A percentile compares a stretch with the other conserved stretches of the same genome.
Conservation (phyloP, 2,797 vertebrate genomes). For the Ptychobarbus kaznakovi region DNA sequence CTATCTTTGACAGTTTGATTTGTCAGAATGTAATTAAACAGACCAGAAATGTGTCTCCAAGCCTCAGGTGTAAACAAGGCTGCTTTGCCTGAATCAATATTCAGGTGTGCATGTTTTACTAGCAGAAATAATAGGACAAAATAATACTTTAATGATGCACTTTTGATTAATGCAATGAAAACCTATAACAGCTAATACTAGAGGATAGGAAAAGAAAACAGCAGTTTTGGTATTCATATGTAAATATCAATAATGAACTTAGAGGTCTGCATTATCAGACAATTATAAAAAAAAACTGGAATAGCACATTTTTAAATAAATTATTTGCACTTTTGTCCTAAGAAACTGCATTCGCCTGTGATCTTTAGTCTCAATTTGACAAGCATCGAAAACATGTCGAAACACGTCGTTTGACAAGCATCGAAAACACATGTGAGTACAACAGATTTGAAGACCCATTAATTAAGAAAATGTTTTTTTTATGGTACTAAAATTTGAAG, state of each 20-base stretch:
- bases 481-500: too few relatives aligned
- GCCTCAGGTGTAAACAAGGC: not conserved
- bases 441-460: not conserved
- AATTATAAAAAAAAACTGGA: not conserved
- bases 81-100: conserved; percentile 8
- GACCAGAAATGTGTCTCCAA: not conserved
- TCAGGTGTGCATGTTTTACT: not conserved
- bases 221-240: not conserved
- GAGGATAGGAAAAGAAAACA: conserved; percentile 4
- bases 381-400: not conserved
- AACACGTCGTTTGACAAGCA: not conserved
- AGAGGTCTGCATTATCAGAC: not conserved
- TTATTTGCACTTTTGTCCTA: not conserved
- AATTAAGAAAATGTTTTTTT: not conserved
- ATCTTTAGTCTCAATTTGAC: not conserved
- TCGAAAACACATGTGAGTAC: not conserved
- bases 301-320: not conserved
- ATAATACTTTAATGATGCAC: conserved; percentile 13
- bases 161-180: not conserved
- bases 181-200: not conserved
- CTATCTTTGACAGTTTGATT: not conserved
- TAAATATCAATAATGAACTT: not conserved
- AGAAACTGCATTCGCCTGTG: not conserved
- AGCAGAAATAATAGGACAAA: conserved; percentile 15
- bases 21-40: not conserved